Percentiles rank a stretch among this genome's conserved stretches.
phyloP scores from a whole-genome alignment of 2,113 vertebrate genomes.

The Uria lomvia region DNA sequence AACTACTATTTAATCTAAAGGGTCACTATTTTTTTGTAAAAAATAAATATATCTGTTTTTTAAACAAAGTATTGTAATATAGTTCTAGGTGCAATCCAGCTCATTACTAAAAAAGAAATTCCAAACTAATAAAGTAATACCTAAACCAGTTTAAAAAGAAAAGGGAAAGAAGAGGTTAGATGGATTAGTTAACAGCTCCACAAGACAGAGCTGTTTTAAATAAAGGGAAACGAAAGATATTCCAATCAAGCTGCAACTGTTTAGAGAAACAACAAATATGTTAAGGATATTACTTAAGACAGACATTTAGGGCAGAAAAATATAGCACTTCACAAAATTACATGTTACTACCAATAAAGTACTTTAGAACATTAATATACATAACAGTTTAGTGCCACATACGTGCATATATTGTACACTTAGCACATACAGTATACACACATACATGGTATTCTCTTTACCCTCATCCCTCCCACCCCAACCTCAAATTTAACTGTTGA shows the following conservation, averaged over 20 bases:
- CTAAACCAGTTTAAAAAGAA: conserved; percentile 48
- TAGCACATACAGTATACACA: conserved; percentile 67
- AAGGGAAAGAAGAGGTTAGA: conserved; percentile 70
- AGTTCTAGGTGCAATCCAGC: conserved; percentile 9
- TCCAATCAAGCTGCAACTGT: conserved; percentile 75
- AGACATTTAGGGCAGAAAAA: conserved; percentile 64
- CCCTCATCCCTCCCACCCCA: neutral
- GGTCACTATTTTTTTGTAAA: neutral
- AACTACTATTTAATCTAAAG: neutral
- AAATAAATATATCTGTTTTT: neutral
- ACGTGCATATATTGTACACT: conserved; percentile 69
- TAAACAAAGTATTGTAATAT: neutral
- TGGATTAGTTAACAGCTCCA: conserved; percentile 67
- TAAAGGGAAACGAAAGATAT: conserved; percentile 68
- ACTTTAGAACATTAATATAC: conserved; percentile 53
- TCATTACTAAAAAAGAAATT: conserved; percentile 4
- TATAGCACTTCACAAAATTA: conserved; percentile 65
- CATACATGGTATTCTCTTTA: conserved; percentile 28
- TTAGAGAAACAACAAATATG: conserved; percentile 75
- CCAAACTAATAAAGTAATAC: neutral
- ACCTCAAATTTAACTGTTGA: conserved; percentile 12
- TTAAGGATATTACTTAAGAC: conserved; percentile 74
- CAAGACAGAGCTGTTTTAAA: conserved; percentile 64
- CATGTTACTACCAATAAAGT: conserved; percentile 57
- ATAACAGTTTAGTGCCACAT: conserved; percentile 44